Evolutionary conservation across 2,113 vertebrate genomes (phyloP).

Genomic region (Coryphaenoides rupestris): DNA sequence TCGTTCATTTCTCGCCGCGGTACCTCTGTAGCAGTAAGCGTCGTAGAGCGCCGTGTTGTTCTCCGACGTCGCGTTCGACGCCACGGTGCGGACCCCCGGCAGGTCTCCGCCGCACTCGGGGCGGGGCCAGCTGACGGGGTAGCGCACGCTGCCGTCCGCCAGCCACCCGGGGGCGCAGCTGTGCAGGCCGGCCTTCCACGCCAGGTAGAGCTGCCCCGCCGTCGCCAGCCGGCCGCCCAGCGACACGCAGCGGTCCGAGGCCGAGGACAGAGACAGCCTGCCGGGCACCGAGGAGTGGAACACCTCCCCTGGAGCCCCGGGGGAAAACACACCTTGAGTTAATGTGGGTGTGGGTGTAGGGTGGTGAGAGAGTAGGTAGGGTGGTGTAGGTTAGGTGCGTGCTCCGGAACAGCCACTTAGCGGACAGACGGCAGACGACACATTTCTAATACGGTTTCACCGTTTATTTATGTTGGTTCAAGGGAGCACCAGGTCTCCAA

Average conservation of each 20-base stretch:
- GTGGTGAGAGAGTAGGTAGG: no score
- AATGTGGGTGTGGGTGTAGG: no score
- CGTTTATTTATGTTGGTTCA: no score
- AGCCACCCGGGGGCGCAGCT: conserved; percentile 91
- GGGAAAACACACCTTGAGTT: no score
- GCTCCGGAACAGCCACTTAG: no score
- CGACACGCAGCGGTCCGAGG: conserved; percentile 77
- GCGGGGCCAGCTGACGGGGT: conserved; percentile 76
- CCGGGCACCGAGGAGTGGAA: conserved; percentile 78
- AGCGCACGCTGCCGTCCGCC: conserved; percentile 87
- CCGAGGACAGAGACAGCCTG: conserved; percentile 75
- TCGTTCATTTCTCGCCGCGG: background rate
- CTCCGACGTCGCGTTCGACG: conserved; percentile 74
- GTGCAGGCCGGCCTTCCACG: conserved; percentile 86
- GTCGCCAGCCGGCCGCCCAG: conserved; percentile 80
- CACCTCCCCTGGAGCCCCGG: conserved; percentile 77
- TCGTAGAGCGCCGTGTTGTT: conserved; percentile 71
- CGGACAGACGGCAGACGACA: no score
- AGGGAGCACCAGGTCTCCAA: no score
- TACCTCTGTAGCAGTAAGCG: conserved; percentile 91
- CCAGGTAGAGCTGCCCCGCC: conserved; percentile 87
- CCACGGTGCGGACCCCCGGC: conserved; percentile 78
- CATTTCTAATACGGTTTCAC: background rate
- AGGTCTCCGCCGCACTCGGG: conserved; percentile 78
- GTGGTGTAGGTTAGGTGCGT: no score